Evolutionary conservation across 2,797 vertebrate species (phyloP).

Genomic region (Microctenopoma stevenorrisi): DNA sequence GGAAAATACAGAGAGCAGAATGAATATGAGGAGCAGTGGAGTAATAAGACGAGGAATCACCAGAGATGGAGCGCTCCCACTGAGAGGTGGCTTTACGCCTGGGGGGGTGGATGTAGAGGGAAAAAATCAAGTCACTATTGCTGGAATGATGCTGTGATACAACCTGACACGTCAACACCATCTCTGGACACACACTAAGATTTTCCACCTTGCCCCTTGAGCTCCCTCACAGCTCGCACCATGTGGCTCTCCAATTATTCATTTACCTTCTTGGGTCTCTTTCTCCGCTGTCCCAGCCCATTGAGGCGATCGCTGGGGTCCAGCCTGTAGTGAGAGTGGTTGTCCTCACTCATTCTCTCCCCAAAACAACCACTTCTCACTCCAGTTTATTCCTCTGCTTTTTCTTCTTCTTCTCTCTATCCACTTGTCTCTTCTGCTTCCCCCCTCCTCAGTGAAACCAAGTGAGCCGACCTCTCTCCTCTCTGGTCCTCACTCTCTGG

Average conservation of each 20-base stretch:
- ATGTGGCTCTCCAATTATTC: constrained; percentile 34
- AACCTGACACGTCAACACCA: neutral
- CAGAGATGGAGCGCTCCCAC: constrained; percentile 34
- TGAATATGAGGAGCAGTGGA: constrained; percentile 4
- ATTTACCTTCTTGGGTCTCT: constrained; percentile 92
- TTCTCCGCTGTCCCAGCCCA: constrained; percentile 87
- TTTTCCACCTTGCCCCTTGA: constrained; percentile 11
- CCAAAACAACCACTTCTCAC: constrained; percentile 10
- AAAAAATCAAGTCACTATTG: neutral
- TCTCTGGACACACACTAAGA: neutral
- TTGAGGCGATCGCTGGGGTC: constrained; percentile 90
- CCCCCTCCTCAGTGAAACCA: constrained; percentile 60
- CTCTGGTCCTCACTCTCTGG: constrained; percentile 75
- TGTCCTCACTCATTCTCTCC: constrained; percentile 89
- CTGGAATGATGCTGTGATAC: neutral
- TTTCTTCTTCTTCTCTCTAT: constrained; percentile 27
- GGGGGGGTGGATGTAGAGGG: neutral
- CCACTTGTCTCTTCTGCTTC: constrained; percentile 21
- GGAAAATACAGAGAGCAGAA: neutral
- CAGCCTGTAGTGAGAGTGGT: constrained; percentile 86
- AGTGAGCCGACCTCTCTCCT: constrained; percentile 66
- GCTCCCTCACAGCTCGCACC: constrained; percentile 7
- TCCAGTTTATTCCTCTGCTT: constrained; percentile 34
- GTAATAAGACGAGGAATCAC: constrained; percentile 31
- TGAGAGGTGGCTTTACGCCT: constrained; percentile 18